Percentiles rank a stretch among this genome's conserved stretches.
phyloP scores from a whole-genome alignment of 2,113 vertebrate species.

The Caranx melampygus region DNA sequence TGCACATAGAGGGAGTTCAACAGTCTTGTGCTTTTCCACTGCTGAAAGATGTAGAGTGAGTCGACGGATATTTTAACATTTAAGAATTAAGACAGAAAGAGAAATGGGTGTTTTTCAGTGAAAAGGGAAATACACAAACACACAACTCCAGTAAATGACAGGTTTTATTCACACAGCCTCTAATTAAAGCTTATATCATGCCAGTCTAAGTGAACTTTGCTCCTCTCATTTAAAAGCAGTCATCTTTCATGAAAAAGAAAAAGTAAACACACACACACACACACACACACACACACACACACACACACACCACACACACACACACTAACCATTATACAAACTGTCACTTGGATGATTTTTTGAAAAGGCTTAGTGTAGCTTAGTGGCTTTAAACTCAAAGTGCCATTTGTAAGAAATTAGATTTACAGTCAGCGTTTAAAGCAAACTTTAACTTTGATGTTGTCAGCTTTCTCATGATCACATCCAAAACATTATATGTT shows the following conservation, averaged over 20 bases:
- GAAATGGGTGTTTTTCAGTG: too few species aligned
- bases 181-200: conserved; percentile 1
- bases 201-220: conserved; percentile 16
- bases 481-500: conserved; percentile 31
- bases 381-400: conserved; percentile 47
- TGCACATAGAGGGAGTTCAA: neutral
- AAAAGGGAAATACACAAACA: too few species aligned
- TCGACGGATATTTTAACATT: too few species aligned
- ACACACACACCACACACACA: too few species aligned
- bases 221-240: conserved; percentile 40
- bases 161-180: neutral
- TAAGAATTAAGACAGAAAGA: too few species aligned
- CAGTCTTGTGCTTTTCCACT: neutral
- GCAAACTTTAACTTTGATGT: conserved; percentile 63
- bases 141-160: neutral
- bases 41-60: neutral
- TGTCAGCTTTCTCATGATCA: conserved; percentile 36
- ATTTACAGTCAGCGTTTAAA: conserved; percentile 69
- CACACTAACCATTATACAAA: conserved; percentile 35
- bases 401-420: conserved; percentile 62
- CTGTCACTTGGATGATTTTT: conserved; percentile 51
- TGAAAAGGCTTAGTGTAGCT: conserved; percentile 57
- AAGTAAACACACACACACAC: neutral
- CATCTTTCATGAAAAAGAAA: conserved; percentile 27
- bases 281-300: too few species aligned